A percentile compares a stretch with the other conserved stretches of the same genome.
phyloP scores from a whole-genome alignment of 1,140 invertebrate species.

The Procambarus virginalis region DNA sequence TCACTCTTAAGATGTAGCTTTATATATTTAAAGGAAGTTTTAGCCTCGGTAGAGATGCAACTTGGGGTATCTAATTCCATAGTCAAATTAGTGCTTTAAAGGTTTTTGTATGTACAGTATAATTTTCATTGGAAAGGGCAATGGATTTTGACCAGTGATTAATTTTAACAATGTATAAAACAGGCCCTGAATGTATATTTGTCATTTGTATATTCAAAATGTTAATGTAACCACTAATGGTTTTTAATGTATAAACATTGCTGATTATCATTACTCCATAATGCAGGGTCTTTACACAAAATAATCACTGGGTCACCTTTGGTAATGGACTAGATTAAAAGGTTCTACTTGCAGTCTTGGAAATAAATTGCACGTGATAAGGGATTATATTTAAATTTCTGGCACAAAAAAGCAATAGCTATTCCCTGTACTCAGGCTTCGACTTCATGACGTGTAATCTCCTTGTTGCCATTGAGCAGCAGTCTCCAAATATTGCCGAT shows the following conservation, averaged over 20 bases:
- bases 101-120: not conserved
- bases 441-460: conserved; percentile 99
- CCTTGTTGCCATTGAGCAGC: conserved; percentile 97
- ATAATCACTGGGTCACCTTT: not conserved
- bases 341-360: not conserved
- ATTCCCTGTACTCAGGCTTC: conserved; percentile 83
- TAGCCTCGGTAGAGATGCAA: not conserved
- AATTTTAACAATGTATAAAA: too few relatives aligned
- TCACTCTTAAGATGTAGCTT: not conserved
- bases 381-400: not conserved
- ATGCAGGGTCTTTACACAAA: not conserved
- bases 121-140: too few relatives aligned
- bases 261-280: not conserved
- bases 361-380: not conserved
- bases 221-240: too few relatives aligned
- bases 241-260: too few relatives aligned
- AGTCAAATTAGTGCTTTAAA: not conserved
- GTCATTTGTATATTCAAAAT: too few relatives aligned
- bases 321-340: not conserved
- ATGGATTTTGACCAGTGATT: too few relatives aligned
- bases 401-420: conserved; percentile 33
- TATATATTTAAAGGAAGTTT: not conserved
- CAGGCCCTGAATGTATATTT: too few relatives aligned
- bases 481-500: conserved; percentile 96
- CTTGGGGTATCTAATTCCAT: not conserved